A percentile compares a stretch with the other conserved stretches of the same genome.
These are phyloP conservation scores for Cariama cristata DNA, from an alignment of 2,113 vertebrate genomes.

Conservation along the genomic window DNA sequence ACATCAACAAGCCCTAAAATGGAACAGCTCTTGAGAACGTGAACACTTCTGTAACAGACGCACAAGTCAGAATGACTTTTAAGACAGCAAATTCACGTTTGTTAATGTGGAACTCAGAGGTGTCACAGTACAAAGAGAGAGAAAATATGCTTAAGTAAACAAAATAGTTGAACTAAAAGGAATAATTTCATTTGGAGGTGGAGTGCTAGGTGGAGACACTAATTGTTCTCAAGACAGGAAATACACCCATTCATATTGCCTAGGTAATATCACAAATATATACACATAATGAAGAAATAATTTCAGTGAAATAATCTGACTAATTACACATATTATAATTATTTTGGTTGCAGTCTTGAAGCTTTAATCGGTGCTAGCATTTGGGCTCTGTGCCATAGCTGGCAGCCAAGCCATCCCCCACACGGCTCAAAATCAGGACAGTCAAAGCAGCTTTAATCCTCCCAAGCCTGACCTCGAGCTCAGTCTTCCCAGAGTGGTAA, in stretches of 20 bases:
- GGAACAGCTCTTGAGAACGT: background rate
- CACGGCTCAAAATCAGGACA: background rate
- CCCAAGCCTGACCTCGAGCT: background rate
- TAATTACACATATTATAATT: background rate
- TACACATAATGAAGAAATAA: background rate
- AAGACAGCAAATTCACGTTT: background rate
- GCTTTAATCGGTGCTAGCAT: background rate
- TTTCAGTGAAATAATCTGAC: background rate
- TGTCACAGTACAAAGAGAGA: background rate
- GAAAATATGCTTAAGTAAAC: background rate
- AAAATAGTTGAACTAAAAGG: background rate
- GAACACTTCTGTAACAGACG: background rate
- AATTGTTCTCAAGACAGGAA: background rate
- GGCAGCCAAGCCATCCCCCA: background rate
- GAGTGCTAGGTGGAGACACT: background rate
- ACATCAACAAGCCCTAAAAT: background rate
- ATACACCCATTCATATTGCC: background rate
- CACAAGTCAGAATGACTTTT: background rate
- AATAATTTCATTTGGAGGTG: background rate
- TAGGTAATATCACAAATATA: background rate
- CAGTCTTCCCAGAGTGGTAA: background rate
- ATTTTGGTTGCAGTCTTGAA: background rate
- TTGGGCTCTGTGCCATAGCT: background rate
- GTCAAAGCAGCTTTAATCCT: conserved; percentile 10
- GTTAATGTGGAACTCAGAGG: background rate